phyloP scores from a whole-genome alignment of 2,888 invertebrate species.

The Congeria kusceri region DNA sequence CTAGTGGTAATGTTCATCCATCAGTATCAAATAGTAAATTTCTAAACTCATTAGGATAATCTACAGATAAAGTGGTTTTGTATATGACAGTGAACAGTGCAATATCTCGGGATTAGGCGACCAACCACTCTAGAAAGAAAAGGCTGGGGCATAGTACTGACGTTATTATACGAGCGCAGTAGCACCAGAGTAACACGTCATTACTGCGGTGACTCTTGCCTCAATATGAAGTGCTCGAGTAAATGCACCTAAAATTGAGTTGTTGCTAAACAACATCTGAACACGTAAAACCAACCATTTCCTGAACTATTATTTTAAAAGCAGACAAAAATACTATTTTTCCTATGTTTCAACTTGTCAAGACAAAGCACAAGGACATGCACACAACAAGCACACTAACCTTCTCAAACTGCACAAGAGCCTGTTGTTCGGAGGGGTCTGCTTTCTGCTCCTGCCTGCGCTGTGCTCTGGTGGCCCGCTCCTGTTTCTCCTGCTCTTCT shows the following conservation, averaged over 20 bases:
- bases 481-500: conserved; percentile 59
- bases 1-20: too few relatives aligned
- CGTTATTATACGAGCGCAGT: conserved; percentile 23
- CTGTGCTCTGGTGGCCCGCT: conserved; percentile 25
- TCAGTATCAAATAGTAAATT: too few relatives aligned
- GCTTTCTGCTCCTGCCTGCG: conserved; percentile 29
- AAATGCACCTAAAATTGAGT: too few relatives aligned
- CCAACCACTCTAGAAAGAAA: conserved; percentile 4
- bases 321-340: too few relatives aligned
- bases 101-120: neutral
- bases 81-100: neutral
- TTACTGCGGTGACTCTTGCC: conserved; percentile 36
- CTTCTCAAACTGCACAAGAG: conserved; percentile 84
- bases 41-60: too few relatives aligned
- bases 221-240: too few relatives aligned
- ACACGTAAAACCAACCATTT: too few relatives aligned
- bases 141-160: conserved; percentile 33
- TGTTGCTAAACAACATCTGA: too few relatives aligned
- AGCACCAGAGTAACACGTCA: conserved; percentile 31
- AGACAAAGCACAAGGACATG: too few relatives aligned
- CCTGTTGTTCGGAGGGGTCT: conserved; percentile 62
- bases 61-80: too few relatives aligned
- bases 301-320: too few relatives aligned
- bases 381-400: conserved; percentile 63
- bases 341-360: too few relatives aligned